Conservation (phyloP, 1,140 invertebrate species). For the Aculops lycopersici region DNA sequence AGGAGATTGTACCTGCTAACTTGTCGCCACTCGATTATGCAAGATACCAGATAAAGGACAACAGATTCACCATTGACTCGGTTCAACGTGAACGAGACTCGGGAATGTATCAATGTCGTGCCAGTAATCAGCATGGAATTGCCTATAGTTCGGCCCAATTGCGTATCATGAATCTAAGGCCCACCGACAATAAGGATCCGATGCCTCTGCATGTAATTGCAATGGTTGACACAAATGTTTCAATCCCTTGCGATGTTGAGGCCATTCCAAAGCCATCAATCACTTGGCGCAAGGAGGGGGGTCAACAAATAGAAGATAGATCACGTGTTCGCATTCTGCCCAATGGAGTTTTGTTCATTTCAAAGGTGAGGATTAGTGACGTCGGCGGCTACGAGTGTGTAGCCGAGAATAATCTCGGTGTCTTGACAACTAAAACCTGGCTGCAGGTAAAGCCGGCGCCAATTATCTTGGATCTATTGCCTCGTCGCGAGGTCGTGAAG, state of each 20-base stretch:
- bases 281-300: constrained; percentile 59
- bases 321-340: constrained; percentile 34
- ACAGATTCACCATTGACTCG: constrained; percentile 45
- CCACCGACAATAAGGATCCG: constrained; percentile 60
- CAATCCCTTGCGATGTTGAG: constrained; percentile 65
- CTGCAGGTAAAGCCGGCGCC: constrained; percentile 26
- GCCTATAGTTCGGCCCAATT: constrained; percentile 59
- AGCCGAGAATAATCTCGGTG: constrained; percentile 41
- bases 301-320: constrained; percentile 15
- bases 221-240: constrained; percentile 58
- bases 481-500: constrained; percentile 26
- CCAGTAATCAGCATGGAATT: constrained; percentile 52
- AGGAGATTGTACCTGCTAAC: constrained; percentile 27
- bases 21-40: constrained; percentile 19
- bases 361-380: constrained; percentile 48
- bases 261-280: constrained; percentile 61
- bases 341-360: constrained; percentile 51
- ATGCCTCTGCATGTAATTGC: constrained; percentile 58
- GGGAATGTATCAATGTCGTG: constrained; percentile 84
- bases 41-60: constrained; percentile 29
- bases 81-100: constrained; percentile 42
- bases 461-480: constrained; percentile 29
- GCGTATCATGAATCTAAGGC: constrained; percentile 46
- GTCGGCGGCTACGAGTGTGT: constrained; percentile 58
- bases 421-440: constrained; percentile 38